phyloP scores from a whole-genome alignment of 2,888 invertebrate genomes.

The Geotrupes spiniger region DNA sequence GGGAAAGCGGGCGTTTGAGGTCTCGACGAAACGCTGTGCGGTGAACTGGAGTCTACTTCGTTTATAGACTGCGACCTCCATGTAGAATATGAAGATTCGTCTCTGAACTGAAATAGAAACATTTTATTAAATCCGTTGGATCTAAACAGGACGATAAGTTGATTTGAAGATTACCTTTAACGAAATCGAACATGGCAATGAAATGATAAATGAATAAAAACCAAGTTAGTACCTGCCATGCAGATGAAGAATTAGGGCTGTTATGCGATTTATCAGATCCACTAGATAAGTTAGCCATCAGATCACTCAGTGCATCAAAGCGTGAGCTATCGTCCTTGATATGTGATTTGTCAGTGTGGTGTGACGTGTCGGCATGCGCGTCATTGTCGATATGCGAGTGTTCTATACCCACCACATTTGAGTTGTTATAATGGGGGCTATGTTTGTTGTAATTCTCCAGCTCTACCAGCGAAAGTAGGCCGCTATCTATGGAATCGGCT shows the following conservation, averaged over 20 bases:
- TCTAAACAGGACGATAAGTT: neutral
- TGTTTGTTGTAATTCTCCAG: conserved; percentile 36
- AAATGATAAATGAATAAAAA: conserved; percentile 24
- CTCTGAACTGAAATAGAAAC: conserved; percentile 50
- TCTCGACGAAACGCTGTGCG: conserved; percentile 57
- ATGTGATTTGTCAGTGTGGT: conserved; percentile 27
- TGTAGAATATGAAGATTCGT: conserved; percentile 52
- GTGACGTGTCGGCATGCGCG: conserved; percentile 29
- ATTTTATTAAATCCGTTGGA: neutral
- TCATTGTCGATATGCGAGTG: conserved; percentile 31
- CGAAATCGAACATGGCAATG: neutral
- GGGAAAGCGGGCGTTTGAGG: conserved; percentile 94
- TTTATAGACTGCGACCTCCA: conserved; percentile 62
- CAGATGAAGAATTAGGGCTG: conserved; percentile 48
- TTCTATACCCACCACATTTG: conserved; percentile 47
- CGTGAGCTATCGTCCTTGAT: conserved; percentile 36
- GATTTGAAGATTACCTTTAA: neutral
- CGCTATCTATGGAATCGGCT: conserved; percentile 40
- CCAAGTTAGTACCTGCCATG: conserved; percentile 53
- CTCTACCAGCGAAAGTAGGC: conserved; percentile 47
- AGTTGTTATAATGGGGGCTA: conserved; percentile 28
- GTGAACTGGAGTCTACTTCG: conserved; percentile 56
- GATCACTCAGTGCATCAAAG: conserved; percentile 48
- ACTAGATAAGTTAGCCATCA: conserved; percentile 51
- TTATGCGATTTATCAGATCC: conserved; percentile 49